Conservation (phyloP, 2,797 vertebrate species). For the Xyrichtys novacula region DNA sequence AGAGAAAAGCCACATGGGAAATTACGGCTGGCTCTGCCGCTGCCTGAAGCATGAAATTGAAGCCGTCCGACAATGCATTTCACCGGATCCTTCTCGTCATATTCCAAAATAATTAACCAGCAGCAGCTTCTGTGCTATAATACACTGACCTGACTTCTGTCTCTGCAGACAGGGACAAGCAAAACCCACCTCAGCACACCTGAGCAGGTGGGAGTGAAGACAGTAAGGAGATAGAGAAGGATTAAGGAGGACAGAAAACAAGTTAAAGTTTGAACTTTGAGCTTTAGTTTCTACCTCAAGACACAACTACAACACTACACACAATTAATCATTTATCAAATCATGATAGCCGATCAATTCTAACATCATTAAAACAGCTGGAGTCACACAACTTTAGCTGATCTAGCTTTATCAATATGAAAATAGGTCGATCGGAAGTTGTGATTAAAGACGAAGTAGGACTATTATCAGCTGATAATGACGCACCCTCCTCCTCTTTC, state of each 20-base stretch:
- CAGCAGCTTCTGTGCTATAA: constrained; percentile 67
- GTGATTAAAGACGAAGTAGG: no score
- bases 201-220: constrained; percentile 47
- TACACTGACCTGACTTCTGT: constrained; percentile 63
- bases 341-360: no score
- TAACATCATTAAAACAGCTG: no score
- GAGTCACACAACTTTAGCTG: no score
- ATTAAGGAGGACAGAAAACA: background rate
- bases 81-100: constrained; percentile 77
- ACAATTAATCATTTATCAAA: no score
- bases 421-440: no score
- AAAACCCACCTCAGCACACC: constrained; percentile 13
- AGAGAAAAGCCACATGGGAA: constrained; percentile 80
- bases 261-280: constrained; percentile 10
- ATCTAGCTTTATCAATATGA: no score
- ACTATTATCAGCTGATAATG: no score
- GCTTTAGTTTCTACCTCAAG: no score
- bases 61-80: constrained; percentile 79
- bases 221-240: constrained; percentile 13
- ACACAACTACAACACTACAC: no score
- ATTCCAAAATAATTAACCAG: constrained; percentile 84
- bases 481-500: no score
- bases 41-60: constrained; percentile 88
- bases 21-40: constrained; percentile 74
- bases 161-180: constrained; percentile 41